A percentile compares a stretch with the other conserved stretches of the same genome.
phyloP scores from a whole-genome alignment of 2,797 vertebrate species.

The Vipera ursinii region DNA sequence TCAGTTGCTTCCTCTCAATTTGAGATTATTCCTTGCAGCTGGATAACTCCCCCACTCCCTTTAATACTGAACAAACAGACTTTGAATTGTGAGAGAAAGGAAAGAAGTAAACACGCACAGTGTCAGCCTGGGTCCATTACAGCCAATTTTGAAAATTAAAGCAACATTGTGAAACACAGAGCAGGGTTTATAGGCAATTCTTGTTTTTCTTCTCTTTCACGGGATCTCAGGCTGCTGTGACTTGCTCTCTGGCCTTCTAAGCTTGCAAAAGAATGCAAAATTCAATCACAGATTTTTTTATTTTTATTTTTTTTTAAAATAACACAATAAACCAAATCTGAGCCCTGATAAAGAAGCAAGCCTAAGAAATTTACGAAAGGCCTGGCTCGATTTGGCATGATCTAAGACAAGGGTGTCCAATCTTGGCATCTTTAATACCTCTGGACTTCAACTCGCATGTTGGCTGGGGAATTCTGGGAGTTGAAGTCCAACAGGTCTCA shows the following conservation, averaged over 20 bases:
- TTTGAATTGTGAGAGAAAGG: slow-evolving; percentile 52
- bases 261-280: slow-evolving; percentile 17
- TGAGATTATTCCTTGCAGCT: background rate
- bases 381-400: background rate
- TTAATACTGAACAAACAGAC: background rate
- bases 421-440: background rate
- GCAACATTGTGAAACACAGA: slow-evolving; percentile 31
- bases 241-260: slow-evolving; percentile 26
- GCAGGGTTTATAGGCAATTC: slow-evolving; percentile 18
- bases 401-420: background rate
- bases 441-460: background rate
- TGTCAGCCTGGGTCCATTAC: slow-evolving; percentile 21
- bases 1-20: background rate
- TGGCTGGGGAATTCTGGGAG: background rate
- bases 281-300: background rate
- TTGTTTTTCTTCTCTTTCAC: slow-evolving; percentile 45
- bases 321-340: background rate
- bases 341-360: background rate
- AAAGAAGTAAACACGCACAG: slow-evolving; percentile 46
- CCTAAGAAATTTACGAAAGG: background rate
- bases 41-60: background rate
- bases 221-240: slow-evolving; percentile 50
- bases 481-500: background rate
- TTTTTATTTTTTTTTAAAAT: too few relatives aligned
- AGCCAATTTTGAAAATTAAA: slow-evolving; percentile 37